Conservation (phyloP, 1,140 invertebrate species). For the Rhagoletis pomonella region DNA sequence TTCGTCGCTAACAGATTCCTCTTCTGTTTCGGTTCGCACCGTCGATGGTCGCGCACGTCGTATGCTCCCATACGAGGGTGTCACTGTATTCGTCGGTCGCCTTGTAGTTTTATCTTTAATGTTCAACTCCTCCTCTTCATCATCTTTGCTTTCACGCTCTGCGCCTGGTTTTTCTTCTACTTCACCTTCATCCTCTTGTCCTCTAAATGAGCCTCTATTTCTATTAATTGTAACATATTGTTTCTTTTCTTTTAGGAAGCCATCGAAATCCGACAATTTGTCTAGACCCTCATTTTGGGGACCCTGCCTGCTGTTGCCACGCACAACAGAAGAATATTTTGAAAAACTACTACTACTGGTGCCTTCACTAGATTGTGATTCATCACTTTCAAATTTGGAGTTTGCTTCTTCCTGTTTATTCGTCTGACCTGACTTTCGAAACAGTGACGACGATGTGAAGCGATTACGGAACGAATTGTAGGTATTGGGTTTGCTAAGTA, state of each 20-base stretch:
- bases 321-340: constrained; percentile 72
- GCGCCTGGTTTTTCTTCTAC: constrained; percentile 63
- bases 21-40: constrained; percentile 57
- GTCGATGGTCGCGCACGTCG: constrained; percentile 78
- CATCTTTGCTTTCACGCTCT: constrained; percentile 64
- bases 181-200: constrained; percentile 70
- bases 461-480: constrained; percentile 67
- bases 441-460: constrained; percentile 53
- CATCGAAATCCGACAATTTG: constrained; percentile 76
- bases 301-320: constrained; percentile 78
- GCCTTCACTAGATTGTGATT: not conserved
- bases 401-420: constrained; percentile 39
- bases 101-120: constrained; percentile 59
- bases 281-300: constrained; percentile 84
- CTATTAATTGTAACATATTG: constrained; percentile 77
- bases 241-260: constrained; percentile 73
- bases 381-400: constrained; percentile 32
- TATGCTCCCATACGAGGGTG: constrained; percentile 81
- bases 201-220: constrained; percentile 65
- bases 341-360: constrained; percentile 57
- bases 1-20: constrained; percentile 63
- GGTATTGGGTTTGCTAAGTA: constrained; percentile 76
- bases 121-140: constrained; percentile 62
- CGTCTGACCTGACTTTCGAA: constrained; percentile 51
- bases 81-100: constrained; percentile 62